phyloP scores from a whole-genome alignment of 2,113 vertebrate genomes.

The Equus przewalskii region DNA sequence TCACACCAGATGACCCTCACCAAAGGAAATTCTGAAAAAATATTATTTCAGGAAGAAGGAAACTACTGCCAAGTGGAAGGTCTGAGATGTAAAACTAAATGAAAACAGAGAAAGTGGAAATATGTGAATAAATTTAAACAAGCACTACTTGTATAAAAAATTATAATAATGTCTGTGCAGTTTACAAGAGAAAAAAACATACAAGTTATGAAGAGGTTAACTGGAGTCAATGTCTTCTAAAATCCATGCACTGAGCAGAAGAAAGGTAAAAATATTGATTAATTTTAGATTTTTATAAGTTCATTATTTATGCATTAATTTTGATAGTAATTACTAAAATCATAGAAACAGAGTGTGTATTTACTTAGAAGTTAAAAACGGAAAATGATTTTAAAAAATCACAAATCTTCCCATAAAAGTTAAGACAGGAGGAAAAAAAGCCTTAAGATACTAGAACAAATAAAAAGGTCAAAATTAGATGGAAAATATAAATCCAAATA shows the following conservation, averaged over 20 bases:
- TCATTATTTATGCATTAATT: not conserved
- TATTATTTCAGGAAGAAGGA: not conserved
- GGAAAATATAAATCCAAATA: not conserved
- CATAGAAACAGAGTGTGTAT: not conserved
- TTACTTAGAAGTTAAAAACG: not conserved
- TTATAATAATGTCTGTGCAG: not conserved
- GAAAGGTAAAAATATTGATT: not conserved
- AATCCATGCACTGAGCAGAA: not conserved
- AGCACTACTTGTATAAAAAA: not conserved
- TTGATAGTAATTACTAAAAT: not conserved
- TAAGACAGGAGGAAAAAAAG: not conserved
- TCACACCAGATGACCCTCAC: not conserved
- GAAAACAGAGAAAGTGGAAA: not conserved
- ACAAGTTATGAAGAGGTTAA: not conserved
- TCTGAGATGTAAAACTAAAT: not conserved
- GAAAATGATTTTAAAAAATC: not conserved
- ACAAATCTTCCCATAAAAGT: not conserved
- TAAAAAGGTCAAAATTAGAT: not conserved
- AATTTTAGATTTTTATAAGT: not conserved
- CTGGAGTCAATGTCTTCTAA: not conserved
- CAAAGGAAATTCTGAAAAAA: slow-evolving; percentile 37
- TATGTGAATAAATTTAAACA: slow-evolving; percentile 23
- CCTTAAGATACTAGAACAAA: not conserved
- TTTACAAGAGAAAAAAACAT: not conserved
- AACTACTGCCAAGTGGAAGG: not conserved